Conservation (phyloP, 1,140 invertebrate species). For the Trichonephila clavipes region DNA sequence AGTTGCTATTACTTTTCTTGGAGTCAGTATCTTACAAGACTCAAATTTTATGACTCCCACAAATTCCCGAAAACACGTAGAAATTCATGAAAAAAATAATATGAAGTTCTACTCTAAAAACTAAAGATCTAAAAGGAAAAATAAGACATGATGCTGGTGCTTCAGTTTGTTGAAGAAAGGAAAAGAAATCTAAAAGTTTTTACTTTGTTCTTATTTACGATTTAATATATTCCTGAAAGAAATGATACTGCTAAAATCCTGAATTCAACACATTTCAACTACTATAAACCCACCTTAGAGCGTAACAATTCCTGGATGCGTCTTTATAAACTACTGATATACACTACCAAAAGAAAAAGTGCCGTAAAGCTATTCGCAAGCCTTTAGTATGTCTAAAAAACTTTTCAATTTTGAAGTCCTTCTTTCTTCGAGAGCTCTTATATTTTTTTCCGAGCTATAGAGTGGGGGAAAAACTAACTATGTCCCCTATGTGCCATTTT, state of each 20-base stretch:
- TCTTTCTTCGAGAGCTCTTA: neutral
- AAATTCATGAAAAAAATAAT: too few species aligned
- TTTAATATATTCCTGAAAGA: neutral
- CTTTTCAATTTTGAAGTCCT: conserved; percentile 36
- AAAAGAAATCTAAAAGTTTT: neutral
- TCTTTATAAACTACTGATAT: conserved; percentile 55
- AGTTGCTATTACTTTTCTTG: too few species aligned
- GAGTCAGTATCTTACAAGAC: too few species aligned
- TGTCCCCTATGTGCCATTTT: conserved; percentile 25
- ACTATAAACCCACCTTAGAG: neutral
- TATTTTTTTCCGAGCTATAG: neutral
- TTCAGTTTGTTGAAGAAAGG: too few species aligned
- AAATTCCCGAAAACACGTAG: too few species aligned
- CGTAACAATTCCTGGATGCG: too few species aligned
- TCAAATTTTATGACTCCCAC: too few species aligned
- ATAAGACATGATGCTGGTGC: too few species aligned
- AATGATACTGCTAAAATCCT: neutral
- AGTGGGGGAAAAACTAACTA: neutral
- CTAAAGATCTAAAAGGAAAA: too few species aligned
- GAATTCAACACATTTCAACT: neutral
- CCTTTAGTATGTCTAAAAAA: conserved; percentile 8
- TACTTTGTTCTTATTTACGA: neutral
- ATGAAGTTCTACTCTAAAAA: too few species aligned
- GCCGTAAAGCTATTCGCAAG: conserved; percentile 2
- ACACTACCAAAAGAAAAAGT: conserved; percentile 2